Percentiles rank a stretch among this genome's conserved stretches.
These are phyloP conservation scores for Frieseomelitta varia DNA, from an alignment of 1,140 invertebrate species.

Conservation along the genomic window DNA sequence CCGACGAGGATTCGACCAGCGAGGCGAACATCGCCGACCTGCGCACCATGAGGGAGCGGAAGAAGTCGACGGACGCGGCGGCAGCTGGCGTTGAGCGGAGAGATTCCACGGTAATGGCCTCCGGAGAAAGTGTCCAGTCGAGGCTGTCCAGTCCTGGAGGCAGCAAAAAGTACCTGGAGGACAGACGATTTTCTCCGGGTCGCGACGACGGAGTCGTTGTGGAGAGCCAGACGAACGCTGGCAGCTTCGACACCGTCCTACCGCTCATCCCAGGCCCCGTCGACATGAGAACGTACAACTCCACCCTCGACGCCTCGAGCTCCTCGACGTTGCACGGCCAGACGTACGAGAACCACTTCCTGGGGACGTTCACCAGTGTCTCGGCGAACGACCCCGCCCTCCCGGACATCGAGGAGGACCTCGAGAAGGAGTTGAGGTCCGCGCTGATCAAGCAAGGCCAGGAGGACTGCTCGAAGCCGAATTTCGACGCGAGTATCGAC, in stretches of 20 bases:
- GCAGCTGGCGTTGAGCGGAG: constrained; percentile 79
- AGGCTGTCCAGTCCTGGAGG: constrained; percentile 65
- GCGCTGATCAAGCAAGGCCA: constrained; percentile 84
- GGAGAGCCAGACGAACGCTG: constrained; percentile 65
- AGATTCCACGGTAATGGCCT: constrained; percentile 56
- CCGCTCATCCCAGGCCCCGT: constrained; percentile 91
- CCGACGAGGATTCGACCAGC: constrained; percentile 90
- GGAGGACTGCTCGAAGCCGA: constrained; percentile 70
- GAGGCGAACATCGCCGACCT: constrained; percentile 90
- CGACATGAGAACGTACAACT: constrained; percentile 93
- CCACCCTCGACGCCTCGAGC: constrained; percentile 81
- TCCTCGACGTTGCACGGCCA: constrained; percentile 81
- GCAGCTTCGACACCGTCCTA: constrained; percentile 84
- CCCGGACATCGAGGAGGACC: constrained; percentile 88
- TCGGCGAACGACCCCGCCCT: constrained; percentile 85
- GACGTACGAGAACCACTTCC: constrained; percentile 84
- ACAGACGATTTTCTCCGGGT: constrained; percentile 72
- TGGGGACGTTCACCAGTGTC: constrained; percentile 85
- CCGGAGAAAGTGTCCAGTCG: constrained; percentile 82
- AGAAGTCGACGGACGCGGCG: constrained; percentile 89
- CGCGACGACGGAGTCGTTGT: constrained; percentile 63
- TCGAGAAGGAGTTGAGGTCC: constrained; percentile 89
- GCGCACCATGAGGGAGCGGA: constrained; percentile 89
- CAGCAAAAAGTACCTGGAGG: constrained; percentile 71
- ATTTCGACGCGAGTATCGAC: constrained; percentile 62